Percentiles rank a stretch among this genome's conserved stretches.
These are phyloP conservation scores for Orchestes rusci DNA, from an alignment of 2,888 invertebrate species.

Conservation along the genomic window DNA sequence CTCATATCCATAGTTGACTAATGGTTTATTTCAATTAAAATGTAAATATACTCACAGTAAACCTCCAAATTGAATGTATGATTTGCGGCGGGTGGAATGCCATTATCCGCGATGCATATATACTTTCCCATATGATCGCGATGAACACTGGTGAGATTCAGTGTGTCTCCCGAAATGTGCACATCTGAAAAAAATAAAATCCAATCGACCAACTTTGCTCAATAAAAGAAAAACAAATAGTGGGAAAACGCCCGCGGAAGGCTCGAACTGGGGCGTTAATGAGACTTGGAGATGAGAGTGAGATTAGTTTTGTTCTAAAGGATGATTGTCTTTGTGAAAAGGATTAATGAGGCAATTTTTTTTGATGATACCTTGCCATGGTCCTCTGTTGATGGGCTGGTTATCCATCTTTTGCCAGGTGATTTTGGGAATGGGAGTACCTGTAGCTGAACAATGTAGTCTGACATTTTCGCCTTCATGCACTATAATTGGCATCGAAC, in stretches of 20 bases:
- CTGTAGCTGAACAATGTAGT: conserved; percentile 74
- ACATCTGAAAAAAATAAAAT: conserved; percentile 47
- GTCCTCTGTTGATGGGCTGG: conserved; percentile 54
- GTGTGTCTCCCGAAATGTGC: conserved; percentile 65
- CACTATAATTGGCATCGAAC: conserved; percentile 55
- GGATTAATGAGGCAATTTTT: too few relatives aligned
- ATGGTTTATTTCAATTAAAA: conserved; percentile 3
- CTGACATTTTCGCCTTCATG: conserved; percentile 74
- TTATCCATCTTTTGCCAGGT: conserved; percentile 69
- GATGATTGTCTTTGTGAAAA: too few relatives aligned
- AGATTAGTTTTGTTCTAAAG: background rate
- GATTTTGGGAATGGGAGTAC: conserved; percentile 67
- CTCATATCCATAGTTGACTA: too few relatives aligned
- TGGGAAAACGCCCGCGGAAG: too few relatives aligned
- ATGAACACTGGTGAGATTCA: conserved; percentile 69
- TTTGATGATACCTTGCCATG: conserved; percentile 63
- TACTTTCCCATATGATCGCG: conserved; percentile 72
- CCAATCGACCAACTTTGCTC: too few relatives aligned
- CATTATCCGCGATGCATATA: conserved; percentile 75
- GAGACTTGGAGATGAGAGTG: background rate
- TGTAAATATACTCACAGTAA: conserved; percentile 64
- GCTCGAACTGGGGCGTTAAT: too few relatives aligned
- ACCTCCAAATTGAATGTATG: conserved; percentile 80
- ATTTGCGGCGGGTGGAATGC: conserved; percentile 74
- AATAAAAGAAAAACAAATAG: too few relatives aligned